These are phyloP conservation scores for Rhyacophila brunnea DNA, from an alignment of 1,140 invertebrate genomes.

Conservation along the genomic window DNA sequence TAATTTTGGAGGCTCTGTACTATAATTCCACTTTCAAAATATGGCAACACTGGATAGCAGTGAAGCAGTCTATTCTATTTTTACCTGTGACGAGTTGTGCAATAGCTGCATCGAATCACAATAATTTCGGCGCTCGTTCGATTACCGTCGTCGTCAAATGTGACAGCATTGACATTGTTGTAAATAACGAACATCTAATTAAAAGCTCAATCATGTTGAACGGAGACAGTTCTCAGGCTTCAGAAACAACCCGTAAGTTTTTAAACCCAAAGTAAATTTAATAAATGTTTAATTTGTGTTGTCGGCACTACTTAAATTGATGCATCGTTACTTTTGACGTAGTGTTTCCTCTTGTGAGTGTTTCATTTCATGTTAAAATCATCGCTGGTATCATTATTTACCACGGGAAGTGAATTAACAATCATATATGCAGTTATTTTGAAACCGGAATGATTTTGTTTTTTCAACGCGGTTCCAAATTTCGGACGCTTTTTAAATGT, in stretches of 20 bases:
- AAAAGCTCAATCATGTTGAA: constrained; percentile 23
- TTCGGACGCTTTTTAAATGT: too few relatives aligned
- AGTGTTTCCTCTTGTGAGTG: constrained; percentile 6
- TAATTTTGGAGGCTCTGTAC: too few relatives aligned
- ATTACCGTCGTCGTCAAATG: constrained; percentile 19
- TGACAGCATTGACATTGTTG: constrained; percentile 19
- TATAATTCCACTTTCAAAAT: neutral
- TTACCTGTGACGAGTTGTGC: constrained; percentile 28
- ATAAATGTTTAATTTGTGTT: neutral
- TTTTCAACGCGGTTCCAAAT: too few relatives aligned
- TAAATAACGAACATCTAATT: constrained; percentile 21
- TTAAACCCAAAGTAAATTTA: neutral
- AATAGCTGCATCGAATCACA: constrained; percentile 17
- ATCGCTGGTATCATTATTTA: too few relatives aligned
- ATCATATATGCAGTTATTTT: too few relatives aligned
- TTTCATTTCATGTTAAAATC: constrained; percentile 5
- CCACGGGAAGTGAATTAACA: too few relatives aligned
- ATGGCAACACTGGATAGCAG: neutral
- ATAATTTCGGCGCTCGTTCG: constrained; percentile 21
- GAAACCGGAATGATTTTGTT: too few relatives aligned
- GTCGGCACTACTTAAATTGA: constrained; percentile 8
- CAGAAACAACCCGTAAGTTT: constrained; percentile 28
- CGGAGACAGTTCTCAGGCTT: constrained; percentile 33
- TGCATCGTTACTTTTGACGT: constrained; percentile 19
- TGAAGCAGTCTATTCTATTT: constrained; percentile 23